Evolutionary conservation across 2,888 invertebrate species (phyloP).

Genomic region (Lepidochitona cinerea): DNA sequence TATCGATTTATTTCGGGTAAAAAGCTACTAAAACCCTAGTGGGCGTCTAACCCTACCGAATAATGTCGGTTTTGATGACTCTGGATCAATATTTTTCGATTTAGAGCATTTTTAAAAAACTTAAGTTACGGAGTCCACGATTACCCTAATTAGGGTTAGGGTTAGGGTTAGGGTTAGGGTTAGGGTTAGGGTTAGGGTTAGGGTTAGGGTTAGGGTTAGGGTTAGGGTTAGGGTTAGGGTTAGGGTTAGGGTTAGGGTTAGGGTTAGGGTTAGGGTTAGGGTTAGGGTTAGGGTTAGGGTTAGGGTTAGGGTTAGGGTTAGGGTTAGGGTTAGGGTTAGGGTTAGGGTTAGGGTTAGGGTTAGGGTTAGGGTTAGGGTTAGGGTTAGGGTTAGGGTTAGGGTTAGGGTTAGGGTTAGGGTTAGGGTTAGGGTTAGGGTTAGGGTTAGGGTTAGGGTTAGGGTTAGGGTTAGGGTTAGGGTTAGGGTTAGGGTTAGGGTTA

Average conservation of each 20-base stretch:
- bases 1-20: no score
- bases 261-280: constrained; percentile 8
- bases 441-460: constrained; percentile 37
- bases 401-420: constrained; percentile 39
- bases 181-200: constrained; percentile 31
- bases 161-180: constrained; percentile 26
- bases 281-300: constrained; percentile 28
- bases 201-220: constrained; percentile 30
- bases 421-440: constrained; percentile 38
- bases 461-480: constrained; percentile 31
- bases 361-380: constrained; percentile 43
- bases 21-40: no score
- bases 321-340: constrained; percentile 46
- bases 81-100: no score
- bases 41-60: no score
- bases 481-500: constrained; percentile 27
- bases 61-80: no score
- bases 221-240: constrained; percentile 23
- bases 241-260: constrained; percentile 30
- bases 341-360: constrained; percentile 43
- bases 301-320: constrained; percentile 41
- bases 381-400: constrained; percentile 39
- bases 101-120: no score
- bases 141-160: constrained; percentile 30
- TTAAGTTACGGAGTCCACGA: constrained; percentile 38